A percentile compares a stretch with the other conserved stretches of the same genome.
phyloP scores from a whole-genome alignment of 2,113 vertebrate genomes.

The Pygoscelis adeliae region DNA sequence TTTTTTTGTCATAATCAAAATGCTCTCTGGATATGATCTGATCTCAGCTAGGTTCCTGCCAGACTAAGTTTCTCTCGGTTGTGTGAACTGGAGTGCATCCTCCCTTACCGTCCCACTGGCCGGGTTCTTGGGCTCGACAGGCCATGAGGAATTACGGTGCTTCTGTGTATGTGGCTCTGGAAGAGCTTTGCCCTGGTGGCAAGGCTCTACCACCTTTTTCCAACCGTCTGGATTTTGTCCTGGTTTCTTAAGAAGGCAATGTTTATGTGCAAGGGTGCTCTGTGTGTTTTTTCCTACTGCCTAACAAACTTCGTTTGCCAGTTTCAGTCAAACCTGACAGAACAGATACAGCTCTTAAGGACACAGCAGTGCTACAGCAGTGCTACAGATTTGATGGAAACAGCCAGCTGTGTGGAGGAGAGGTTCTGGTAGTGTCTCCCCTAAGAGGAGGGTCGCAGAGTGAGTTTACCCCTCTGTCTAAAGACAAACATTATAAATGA shows the following conservation, averaged over 20 bases:
- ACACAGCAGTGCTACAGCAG: neutral
- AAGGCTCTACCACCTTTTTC: neutral
- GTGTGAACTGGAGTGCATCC: neutral
- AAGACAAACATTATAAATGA: neutral
- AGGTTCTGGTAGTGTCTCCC: neutral
- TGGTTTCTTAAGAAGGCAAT: neutral
- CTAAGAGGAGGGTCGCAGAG: neutral
- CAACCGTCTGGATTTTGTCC: neutral
- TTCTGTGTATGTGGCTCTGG: neutral
- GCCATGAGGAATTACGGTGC: neutral
- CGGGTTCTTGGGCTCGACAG: neutral
- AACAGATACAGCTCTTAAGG: neutral
- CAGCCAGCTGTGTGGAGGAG: neutral
- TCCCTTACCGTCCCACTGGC: accelerated
- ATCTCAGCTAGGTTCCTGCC: neutral
- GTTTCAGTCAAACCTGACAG: neutral
- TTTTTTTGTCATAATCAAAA: neutral
- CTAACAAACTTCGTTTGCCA: neutral
- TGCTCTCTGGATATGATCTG: accelerated
- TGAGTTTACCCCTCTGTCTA: neutral
- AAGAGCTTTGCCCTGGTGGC: neutral
- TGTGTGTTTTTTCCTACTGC: neutral
- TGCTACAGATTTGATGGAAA: neutral
- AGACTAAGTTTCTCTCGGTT: neutral
- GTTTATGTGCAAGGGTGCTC: neutral